Percentiles rank a stretch among this genome's conserved stretches.
Evolutionary conservation across 2,888 invertebrate genomes (phyloP).

Genomic region (Cryptocheilus praepositus): DNA sequence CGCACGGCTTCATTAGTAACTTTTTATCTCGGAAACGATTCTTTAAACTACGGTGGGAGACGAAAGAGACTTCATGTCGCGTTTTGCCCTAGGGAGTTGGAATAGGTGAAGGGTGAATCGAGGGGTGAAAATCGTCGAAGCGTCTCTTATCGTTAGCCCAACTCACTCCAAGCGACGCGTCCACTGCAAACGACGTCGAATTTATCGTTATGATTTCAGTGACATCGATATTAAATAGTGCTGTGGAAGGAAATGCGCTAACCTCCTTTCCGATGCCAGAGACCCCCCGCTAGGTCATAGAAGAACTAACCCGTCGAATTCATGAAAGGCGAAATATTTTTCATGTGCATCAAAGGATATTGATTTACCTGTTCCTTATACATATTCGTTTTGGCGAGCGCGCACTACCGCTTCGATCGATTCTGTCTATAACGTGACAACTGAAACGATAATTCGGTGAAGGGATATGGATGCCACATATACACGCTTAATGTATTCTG

Average conservation of each 20-base stretch:
- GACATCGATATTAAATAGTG: background rate
- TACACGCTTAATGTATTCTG: too few species aligned
- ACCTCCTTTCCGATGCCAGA: too few species aligned
- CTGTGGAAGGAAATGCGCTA: background rate
- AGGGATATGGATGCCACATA: too few species aligned
- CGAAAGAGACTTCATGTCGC: slow-evolving; percentile 4
- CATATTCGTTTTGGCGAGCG: too few species aligned
- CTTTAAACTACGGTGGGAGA: slow-evolving; percentile 27
- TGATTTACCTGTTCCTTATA: too few species aligned
- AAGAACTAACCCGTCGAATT: too few species aligned
- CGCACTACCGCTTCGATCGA: too few species aligned
- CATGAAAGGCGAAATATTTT: too few species aligned
- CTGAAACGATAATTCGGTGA: too few species aligned
- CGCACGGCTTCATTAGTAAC: slow-evolving; percentile 35
- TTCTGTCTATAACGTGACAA: too few species aligned
- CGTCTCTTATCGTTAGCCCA: background rate
- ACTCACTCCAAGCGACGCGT: slow-evolving; percentile 13
- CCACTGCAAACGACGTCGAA: slow-evolving; percentile 11
- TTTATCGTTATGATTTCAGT: slow-evolving; percentile 28
- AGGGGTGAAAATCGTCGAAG: slow-evolving; percentile 7
- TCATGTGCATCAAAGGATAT: too few species aligned
- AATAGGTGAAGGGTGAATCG: slow-evolving; percentile 5
- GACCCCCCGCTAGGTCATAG: too few species aligned
- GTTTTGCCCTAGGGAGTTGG: background rate
- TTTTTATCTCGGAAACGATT: slow-evolving; percentile 32